A percentile compares a stretch with the other conserved stretches of the same genome.
Evolutionary conservation across 2,113 vertebrate genomes (phyloP).

Genomic region (Reinhardtius hippoglossoides): DNA sequence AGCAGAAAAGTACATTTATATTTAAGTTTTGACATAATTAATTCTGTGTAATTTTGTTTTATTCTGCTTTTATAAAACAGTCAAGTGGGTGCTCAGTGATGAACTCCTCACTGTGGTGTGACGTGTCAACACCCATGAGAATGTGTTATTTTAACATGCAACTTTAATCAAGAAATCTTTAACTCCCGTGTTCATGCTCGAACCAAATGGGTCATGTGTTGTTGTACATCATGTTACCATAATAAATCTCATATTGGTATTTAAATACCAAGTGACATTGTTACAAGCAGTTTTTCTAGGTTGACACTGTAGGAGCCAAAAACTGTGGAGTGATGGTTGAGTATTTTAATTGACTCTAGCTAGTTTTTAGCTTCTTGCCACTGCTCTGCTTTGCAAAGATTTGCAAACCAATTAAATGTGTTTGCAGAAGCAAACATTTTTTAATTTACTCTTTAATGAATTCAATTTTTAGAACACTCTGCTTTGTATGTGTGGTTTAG

Average conservation of each 20-base stretch:
- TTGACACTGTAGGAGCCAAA: not conserved
- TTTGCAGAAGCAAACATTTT: constrained; percentile 15
- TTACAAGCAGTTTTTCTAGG: not conserved
- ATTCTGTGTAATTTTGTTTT: constrained; percentile 11
- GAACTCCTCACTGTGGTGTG: not conserved
- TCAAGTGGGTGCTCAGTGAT: not conserved
- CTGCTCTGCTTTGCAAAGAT: not conserved
- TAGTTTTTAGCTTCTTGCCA: not conserved
- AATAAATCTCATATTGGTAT: not conserved
- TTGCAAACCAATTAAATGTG: constrained; percentile 20
- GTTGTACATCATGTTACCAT: not conserved
- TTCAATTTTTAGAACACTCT: not conserved
- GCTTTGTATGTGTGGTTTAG: not conserved
- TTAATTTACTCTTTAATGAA: constrained; percentile 7
- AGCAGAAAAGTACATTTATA: constrained; percentile 22
- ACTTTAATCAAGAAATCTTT: not conserved
- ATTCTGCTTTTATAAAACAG: constrained; percentile 8
- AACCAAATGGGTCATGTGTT: not conserved
- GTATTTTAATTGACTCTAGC: constrained; percentile 3
- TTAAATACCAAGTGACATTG: not conserved
- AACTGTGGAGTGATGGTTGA: constrained; percentile 1
- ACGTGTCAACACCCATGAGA: constrained; percentile 2
- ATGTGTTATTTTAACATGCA: not conserved
- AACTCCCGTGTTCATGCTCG: not conserved
- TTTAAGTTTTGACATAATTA: not conserved